Conservation (phyloP, 2,888 invertebrate species). For the Atethmia centrago region DNA sequence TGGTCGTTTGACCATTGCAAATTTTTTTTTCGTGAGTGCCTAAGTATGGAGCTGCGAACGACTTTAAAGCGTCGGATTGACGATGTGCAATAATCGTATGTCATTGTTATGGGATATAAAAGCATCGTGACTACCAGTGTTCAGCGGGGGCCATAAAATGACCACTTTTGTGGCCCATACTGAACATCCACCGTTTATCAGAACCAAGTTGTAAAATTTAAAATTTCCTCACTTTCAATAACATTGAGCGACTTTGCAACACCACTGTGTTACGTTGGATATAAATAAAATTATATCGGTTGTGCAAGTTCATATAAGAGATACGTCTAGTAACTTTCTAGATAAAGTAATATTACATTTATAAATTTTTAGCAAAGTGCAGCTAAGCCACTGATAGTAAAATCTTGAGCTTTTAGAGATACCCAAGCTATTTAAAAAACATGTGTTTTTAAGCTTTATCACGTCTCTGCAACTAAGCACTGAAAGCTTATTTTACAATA, state of each 20-base stretch:
- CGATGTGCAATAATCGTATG: slow-evolving; percentile 77
- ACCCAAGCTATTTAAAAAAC: background rate
- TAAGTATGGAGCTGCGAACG: slow-evolving; percentile 69
- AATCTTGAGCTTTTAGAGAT: background rate
- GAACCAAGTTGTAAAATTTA: slow-evolving; percentile 47
- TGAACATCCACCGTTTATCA: slow-evolving; percentile 52
- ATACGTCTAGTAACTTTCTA: slow-evolving; percentile 37
- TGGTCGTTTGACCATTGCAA: slow-evolving; percentile 17
- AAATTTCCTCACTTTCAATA: slow-evolving; percentile 35
- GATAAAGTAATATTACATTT: slow-evolving; percentile 15
- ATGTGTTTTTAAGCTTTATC: background rate
- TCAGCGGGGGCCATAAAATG: slow-evolving; percentile 74
- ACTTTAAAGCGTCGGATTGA: slow-evolving; percentile 71
- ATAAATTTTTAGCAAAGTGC: slow-evolving; percentile 15
- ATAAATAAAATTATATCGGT: slow-evolving; percentile 39
- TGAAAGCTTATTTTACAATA: background rate
- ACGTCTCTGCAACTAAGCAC: background rate
- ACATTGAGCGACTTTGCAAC: slow-evolving; percentile 2
- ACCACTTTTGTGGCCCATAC: slow-evolving; percentile 65
- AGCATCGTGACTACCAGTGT: slow-evolving; percentile 75
- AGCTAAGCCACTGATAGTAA: background rate
- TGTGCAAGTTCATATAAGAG: slow-evolving; percentile 33
- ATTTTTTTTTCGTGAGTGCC: slow-evolving; percentile 67
- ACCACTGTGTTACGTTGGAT: background rate
- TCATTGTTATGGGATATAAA: slow-evolving; percentile 84